Conservation (phyloP, 1,140 invertebrate genomes). For the Potamilus streckersoni region DNA sequence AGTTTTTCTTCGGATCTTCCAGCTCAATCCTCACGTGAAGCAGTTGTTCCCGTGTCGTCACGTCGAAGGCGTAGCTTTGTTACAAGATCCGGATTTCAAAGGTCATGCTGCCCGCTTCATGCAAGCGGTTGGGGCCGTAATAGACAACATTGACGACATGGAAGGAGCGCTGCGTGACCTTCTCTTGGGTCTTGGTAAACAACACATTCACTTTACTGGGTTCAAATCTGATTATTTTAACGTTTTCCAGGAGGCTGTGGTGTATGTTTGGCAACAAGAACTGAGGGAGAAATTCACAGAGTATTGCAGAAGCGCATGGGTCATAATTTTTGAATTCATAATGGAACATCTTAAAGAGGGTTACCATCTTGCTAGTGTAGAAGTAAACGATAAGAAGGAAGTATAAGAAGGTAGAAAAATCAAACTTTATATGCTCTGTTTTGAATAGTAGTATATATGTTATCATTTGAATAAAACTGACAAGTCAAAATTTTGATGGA, state of each 20-base stretch:
- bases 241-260: constrained; percentile 40
- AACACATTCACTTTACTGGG: constrained; percentile 43
- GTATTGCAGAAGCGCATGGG: constrained; percentile 31
- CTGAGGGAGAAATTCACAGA: constrained; percentile 32
- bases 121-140: constrained; percentile 48
- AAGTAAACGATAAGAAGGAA: background rate
- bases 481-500: no score
- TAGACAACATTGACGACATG: constrained; percentile 46
- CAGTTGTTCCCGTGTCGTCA: constrained; percentile 41
- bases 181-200: constrained; percentile 36
- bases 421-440: no score
- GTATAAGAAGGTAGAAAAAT: background rate
- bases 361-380: constrained; percentile 15
- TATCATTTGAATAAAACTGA: no score
- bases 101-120: constrained; percentile 54
- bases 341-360: constrained; percentile 43
- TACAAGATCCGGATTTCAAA: constrained; percentile 35
- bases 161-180: constrained; percentile 33
- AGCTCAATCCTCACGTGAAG: constrained; percentile 44
- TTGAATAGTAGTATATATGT: no score
- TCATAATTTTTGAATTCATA: constrained; percentile 43
- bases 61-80: constrained; percentile 30
- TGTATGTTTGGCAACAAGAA: constrained; percentile 36
- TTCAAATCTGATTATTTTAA: constrained; percentile 45
- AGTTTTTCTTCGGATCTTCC: constrained; percentile 50